These are phyloP conservation scores for Meta bourneti DNA, from an alignment of 2,888 invertebrate species.

Conservation along the genomic window DNA sequence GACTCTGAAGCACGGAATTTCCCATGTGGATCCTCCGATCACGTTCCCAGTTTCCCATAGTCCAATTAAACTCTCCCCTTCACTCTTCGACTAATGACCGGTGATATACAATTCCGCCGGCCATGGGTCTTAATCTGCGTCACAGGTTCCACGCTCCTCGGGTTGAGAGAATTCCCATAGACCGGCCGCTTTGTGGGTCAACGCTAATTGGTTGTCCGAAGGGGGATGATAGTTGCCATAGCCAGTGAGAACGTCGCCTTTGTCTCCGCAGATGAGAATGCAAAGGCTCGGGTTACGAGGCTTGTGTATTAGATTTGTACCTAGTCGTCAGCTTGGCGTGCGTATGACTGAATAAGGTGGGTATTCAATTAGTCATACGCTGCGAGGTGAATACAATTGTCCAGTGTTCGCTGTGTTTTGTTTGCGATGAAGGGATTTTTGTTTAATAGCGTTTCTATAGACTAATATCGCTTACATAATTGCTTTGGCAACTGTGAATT, in stretches of 20 bases:
- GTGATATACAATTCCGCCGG: constrained; percentile 20
- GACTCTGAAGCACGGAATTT: constrained; percentile 10
- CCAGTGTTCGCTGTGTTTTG: too few relatives aligned
- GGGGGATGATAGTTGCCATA: constrained; percentile 22
- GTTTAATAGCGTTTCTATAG: too few relatives aligned
- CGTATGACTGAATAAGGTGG: too few relatives aligned
- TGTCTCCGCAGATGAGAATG: neutral
- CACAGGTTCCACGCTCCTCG: constrained; percentile 7
- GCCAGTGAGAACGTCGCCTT: neutral
- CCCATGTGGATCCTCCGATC: constrained; percentile 45
- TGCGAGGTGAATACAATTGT: too few relatives aligned
- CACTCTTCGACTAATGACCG: constrained; percentile 37
- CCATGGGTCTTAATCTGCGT: constrained; percentile 20
- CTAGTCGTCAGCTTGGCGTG: too few relatives aligned
- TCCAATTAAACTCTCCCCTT: constrained; percentile 61
- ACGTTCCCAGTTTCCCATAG: constrained; percentile 38
- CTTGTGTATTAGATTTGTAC: too few relatives aligned
- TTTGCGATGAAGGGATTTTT: too few relatives aligned
- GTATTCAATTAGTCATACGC: too few relatives aligned
- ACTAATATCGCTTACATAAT: too few relatives aligned
- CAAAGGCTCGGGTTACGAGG: neutral
- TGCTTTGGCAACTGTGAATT: too few relatives aligned
- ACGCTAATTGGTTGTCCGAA: constrained; percentile 40
- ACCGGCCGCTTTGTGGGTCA: constrained; percentile 6
- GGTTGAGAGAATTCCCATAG: constrained; percentile 27